Percentiles rank a stretch among this genome's conserved stretches.
Evolutionary conservation across 2,888 invertebrate genomes (phyloP).

Genomic region (Mythimna pallens): DNA sequence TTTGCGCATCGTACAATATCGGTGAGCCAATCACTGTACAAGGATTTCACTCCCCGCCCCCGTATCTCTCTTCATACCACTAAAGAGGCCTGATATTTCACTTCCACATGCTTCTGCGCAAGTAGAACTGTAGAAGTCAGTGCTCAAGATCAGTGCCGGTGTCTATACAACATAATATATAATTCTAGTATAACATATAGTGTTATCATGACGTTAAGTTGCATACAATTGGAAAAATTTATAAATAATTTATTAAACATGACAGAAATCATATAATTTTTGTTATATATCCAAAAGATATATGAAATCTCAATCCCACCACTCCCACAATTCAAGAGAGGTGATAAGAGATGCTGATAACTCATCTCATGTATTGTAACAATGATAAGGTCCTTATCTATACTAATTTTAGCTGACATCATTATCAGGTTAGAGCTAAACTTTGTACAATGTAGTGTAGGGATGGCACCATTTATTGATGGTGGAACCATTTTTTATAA

Average conservation of each 20-base stretch:
- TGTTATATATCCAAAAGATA: background rate
- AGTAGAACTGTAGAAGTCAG: too few species aligned
- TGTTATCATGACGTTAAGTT: background rate
- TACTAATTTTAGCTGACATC: conserved; percentile 33
- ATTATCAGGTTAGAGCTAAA: conserved; percentile 33
- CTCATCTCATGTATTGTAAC: conserved; percentile 39
- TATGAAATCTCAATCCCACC: conserved; percentile 7
- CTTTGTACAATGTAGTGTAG: conserved; percentile 21
- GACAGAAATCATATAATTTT: background rate
- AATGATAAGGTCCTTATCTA: conserved; percentile 57
- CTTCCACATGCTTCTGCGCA: too few species aligned
- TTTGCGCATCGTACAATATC: too few species aligned
- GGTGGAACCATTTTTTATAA: background rate
- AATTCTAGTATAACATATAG: background rate
- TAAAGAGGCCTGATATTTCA: too few species aligned
- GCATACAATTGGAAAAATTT: background rate
- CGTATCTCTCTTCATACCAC: too few species aligned
- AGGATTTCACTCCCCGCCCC: too few species aligned
- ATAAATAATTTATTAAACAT: conserved; percentile 4
- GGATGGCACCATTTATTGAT: conserved; percentile 6
- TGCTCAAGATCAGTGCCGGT: too few species aligned
- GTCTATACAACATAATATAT: too few species aligned
- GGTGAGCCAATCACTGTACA: too few species aligned
- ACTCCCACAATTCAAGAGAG: conserved; percentile 28
- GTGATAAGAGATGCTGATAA: conserved; percentile 40